Evolutionary conservation across 2,113 vertebrate species (phyloP).

Genomic region (Cervus canadensis): DNA sequence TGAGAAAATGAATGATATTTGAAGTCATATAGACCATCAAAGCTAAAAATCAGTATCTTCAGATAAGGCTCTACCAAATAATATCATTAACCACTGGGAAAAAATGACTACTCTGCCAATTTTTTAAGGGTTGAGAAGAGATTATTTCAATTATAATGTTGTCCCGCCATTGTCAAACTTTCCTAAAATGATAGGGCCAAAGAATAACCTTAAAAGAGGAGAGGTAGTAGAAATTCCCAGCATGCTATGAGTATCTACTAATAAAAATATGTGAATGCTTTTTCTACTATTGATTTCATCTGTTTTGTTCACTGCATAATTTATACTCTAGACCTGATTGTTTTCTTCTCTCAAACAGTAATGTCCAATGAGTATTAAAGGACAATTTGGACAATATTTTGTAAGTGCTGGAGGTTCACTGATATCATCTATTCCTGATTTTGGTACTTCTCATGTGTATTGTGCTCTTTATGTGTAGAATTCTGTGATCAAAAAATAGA

Average conservation of each 20-base stretch:
- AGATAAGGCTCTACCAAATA: neutral
- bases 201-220: neutral
- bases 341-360: neutral
- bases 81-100: neutral
- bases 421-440: conserved; percentile 24
- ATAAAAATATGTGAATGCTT: neutral
- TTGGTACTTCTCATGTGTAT: neutral
- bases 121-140: neutral
- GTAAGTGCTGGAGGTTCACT: neutral
- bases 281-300: neutral
- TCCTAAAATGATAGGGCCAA: neutral
- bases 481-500: neutral
- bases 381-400: conserved; percentile 26
- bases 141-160: neutral
- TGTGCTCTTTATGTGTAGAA: conserved; percentile 11
- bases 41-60: neutral
- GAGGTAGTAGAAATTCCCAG: neutral
- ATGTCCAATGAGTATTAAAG: conserved; percentile 6
- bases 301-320: neutral
- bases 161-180: neutral
- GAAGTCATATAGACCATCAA: neutral
- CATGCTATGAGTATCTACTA: neutral
- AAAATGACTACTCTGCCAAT: conserved; percentile 31
- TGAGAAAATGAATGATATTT: neutral
- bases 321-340: neutral